Evolutionary conservation across 1,140 invertebrate genomes (phyloP), one percentile per base, ranked within the genome.

Genomic region (Cydia fagiglandana): DNA sequence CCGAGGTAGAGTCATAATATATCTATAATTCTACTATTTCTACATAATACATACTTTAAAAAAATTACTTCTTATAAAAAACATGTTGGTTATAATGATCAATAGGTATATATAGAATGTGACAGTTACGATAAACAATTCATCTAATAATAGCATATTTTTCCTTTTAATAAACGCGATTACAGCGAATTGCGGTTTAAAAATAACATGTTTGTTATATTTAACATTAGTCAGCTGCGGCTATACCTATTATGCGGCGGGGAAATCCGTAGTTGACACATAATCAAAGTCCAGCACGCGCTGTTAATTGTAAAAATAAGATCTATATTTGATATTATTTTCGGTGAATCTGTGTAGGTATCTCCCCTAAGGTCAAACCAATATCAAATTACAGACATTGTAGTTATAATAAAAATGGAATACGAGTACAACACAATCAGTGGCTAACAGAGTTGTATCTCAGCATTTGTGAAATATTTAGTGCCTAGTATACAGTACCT

Each of bases 241-340:
- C 56, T n/a, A 13, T 50, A 50, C 17, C 56, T 61, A 61, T 2
- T 24, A 61, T 12, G 1, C 20, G 7, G 20, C 56, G 56, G 56
- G 56, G 56, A 61, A 61, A 61, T 61, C 20, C 56, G 56, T 24
- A 17, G 56, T n/a, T 61, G 56, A 61, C 56, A 61, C 56, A 61
- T 24, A 17, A n/a, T 15, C 13, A 47, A 24, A 47, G 45, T 12
- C 45, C 4, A 47, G 45, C 45, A 47, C 13, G 45, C 45, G 45
- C 13, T 13, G 15, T 47, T 47, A 47, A 47, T 47, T 47, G 13
- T 47, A 47, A 2, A 47, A 47, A 47, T 2, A 47, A 0, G 10
- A 47, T 47, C 10, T 12, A 4, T 12, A 47, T 47, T 45, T 45
- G 0, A 45, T 45, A 45, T 45, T 5, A 0, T 45, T 45, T 45